A percentile compares a stretch with the other conserved stretches of the same genome.
These are phyloP conservation scores for Netelia fuscicornis DNA, from an alignment of 2,888 invertebrate species.

Conservation along the genomic window DNA sequence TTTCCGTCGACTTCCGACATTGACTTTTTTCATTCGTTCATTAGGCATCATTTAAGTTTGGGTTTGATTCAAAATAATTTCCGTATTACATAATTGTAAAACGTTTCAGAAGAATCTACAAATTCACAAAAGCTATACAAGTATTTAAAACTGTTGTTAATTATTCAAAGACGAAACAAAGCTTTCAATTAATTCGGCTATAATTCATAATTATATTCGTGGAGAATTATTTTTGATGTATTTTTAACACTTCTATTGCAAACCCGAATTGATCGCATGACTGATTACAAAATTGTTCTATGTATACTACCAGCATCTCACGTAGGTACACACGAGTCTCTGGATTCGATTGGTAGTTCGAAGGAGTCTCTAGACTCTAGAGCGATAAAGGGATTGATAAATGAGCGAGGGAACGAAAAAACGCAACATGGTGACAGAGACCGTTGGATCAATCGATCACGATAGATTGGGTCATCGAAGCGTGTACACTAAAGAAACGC, in stretches of 20 bases:
- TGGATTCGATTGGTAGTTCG: not conserved
- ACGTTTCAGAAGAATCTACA: too few relatives aligned
- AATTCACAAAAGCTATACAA: too few relatives aligned
- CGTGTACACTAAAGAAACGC: slow-evolving; percentile 18
- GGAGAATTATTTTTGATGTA: not conserved
- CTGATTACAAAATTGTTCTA: not conserved
- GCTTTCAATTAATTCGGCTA: too few relatives aligned
- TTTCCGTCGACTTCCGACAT: not conserved
- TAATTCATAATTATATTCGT: too few relatives aligned
- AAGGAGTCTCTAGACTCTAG: too few relatives aligned
- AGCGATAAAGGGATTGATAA: not conserved
- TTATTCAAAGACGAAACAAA: too few relatives aligned
- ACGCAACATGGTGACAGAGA: not conserved
- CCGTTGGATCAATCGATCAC: slow-evolving; percentile 43
- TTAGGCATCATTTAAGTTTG: not conserved
- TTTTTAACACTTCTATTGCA: not conserved
- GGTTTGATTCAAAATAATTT: too few relatives aligned
- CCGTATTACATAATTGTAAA: too few relatives aligned
- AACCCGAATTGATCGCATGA: not conserved
- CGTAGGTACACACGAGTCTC: not conserved
- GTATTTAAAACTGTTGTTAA: too few relatives aligned
- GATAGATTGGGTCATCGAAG: slow-evolving; percentile 19
- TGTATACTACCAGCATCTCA: not conserved
- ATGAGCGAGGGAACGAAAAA: not conserved
- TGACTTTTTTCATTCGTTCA: not conserved